Evolutionary conservation across 2,888 invertebrate genomes (phyloP), one percentile per base, ranked within the genome.

Genomic region (Pachydiplax longipennis): DNA sequence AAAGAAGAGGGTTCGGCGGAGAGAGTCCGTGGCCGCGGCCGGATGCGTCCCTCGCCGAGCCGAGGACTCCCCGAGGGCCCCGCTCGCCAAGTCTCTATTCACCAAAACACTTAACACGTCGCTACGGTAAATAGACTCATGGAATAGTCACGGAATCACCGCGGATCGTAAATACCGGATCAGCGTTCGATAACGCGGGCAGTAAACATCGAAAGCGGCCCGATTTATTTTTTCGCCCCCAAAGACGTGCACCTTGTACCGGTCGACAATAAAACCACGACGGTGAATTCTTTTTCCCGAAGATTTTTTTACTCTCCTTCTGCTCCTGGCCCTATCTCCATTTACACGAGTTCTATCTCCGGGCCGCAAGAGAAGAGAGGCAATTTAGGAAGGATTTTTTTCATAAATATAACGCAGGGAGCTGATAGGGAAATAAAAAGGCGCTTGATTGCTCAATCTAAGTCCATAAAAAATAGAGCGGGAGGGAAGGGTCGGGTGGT

Each of bases 381-480:
- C 87, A 87, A 87, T 87, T 87, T 87, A 61, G 61, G 61, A 61
- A 31, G 87, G 37, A 83, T 37, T 87, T 65, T 87, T 87, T 87
- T 87, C 87, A 87, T 87, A 87, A 87, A 87, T 87, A 87, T 87
- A 87, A 87, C 87, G 61, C 87, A 61, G 61, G 87, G 61, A 87
- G 87, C 87, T 87, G 87, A 87, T 87, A 87, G 87, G 87, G 87
- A 87, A 87, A 87, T 87, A 87, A 87, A 87, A 87, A 61, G 61
- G 87, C 35, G 48, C 87, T 87, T 87, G 87, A 87, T 87, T 87
- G 87, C 87, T 87, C 87, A 87, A 87, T 87, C 87, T 87, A 87
- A 87, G 58, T 37, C 87, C 87, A 87, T 61, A 61, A 87, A 87
- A 87, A 87, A 65, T 87, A 87, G 87, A 37, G n/a, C 35, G 25